A percentile compares a stretch with the other conserved stretches of the same genome.
These are phyloP conservation scores for Spodoptera litura DNA, from an alignment of 1,140 invertebrate genomes.

Conservation along the genomic window DNA sequence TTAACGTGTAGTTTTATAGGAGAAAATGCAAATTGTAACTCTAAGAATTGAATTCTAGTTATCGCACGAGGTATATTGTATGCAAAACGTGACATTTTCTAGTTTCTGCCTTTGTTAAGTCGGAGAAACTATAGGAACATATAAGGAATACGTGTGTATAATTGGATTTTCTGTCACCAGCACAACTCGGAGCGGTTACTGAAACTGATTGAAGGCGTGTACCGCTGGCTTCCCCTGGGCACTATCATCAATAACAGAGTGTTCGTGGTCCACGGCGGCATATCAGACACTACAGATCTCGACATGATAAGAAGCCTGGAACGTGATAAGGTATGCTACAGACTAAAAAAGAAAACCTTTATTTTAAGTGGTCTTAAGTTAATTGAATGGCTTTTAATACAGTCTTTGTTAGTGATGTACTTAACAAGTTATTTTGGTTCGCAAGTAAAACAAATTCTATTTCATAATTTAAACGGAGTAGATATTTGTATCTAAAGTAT, in stretches of 20 bases:
- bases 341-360: neutral
- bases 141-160: too few species aligned
- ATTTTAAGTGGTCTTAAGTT: conserved; percentile 2
- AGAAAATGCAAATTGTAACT: conserved; percentile 1
- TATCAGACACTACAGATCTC: conserved; percentile 94
- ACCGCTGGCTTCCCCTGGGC: conserved; percentile 95
- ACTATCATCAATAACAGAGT: conserved; percentile 95
- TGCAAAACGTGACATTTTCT: too few species aligned
- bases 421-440: too few species aligned
- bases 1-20: neutral
- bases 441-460: too few species aligned
- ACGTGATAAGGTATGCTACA: conserved; percentile 90
- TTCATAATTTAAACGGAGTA: too few species aligned
- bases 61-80: too few species aligned
- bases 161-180: conserved; percentile 75
- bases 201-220: conserved; percentile 94
- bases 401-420: too few species aligned
- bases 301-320: conserved; percentile 91
- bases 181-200: conserved; percentile 91
- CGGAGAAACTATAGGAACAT: too few species aligned
- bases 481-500: too few species aligned
- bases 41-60: too few species aligned
- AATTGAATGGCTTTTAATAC: neutral
- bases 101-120: too few species aligned
- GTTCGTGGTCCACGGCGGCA: conserved; percentile 95